Conservation (phyloP, 2,888 invertebrate species). For the Cosmorhoe ocellata region DNA sequence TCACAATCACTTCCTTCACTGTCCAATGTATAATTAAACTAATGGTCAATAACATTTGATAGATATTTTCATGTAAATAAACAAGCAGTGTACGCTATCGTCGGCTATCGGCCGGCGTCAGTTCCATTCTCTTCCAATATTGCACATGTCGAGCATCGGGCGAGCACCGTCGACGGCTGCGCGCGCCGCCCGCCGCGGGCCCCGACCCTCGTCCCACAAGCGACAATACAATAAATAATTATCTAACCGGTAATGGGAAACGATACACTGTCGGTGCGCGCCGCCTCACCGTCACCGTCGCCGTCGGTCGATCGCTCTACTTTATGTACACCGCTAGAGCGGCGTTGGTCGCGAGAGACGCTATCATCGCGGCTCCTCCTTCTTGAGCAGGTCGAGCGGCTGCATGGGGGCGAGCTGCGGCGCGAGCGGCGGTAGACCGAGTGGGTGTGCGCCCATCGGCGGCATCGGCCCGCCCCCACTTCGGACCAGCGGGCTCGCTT, state of each 20-base stretch:
- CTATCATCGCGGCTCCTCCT: constrained; percentile 83
- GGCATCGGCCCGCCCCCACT: constrained; percentile 57
- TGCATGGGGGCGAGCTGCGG: constrained; percentile 57
- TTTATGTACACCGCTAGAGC: constrained; percentile 50
- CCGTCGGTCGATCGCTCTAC: constrained; percentile 36
- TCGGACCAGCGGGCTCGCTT: constrained; percentile 72
- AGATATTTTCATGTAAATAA: constrained; percentile 81
- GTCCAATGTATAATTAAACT: constrained; percentile 81
- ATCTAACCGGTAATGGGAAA: constrained; percentile 63
- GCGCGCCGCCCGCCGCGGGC: constrained; percentile 50
- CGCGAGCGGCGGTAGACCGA: constrained; percentile 57
- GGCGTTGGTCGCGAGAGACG: no score
- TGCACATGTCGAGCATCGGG: constrained; percentile 68
- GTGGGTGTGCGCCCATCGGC: constrained; percentile 62
- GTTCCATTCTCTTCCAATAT: constrained; percentile 64
- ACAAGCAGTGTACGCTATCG: constrained; percentile 78
- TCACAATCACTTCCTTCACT: constrained; percentile 72
- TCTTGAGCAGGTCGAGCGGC: constrained; percentile 84
- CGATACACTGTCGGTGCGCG: constrained; percentile 49
- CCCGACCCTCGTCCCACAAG: constrained; percentile 51
- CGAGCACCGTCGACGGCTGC: no score
- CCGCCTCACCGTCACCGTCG: constrained; percentile 45
- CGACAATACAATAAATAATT: constrained; percentile 77
- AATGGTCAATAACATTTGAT: constrained; percentile 82
- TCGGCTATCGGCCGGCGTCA: constrained; percentile 59